Evolutionary conservation across 1,140 invertebrate species (phyloP).

Genomic region (Eriocheir sinensis): DNA sequence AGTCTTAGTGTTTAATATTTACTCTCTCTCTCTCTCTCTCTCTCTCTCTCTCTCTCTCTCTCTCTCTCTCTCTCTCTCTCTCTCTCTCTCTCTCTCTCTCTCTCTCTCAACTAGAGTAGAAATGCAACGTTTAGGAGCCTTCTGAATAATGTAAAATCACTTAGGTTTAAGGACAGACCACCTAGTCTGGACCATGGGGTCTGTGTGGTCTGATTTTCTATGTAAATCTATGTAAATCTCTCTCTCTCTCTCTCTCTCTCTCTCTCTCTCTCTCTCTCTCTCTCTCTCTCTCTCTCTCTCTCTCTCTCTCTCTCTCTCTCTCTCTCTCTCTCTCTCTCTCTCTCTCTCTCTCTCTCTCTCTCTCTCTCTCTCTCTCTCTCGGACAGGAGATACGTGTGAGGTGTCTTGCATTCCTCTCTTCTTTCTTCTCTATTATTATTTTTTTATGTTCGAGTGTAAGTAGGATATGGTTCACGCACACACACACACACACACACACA

Average conservation of each 20-base stretch:
- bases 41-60: not conserved
- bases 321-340: too few species aligned
- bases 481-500: slow-evolving; percentile 51
- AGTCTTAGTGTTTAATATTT: not conserved
- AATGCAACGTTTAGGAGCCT: too few species aligned
- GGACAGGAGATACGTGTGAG: not conserved
- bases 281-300: too few species aligned
- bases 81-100: not conserved
- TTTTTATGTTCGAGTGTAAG: not conserved
- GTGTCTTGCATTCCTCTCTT: not conserved
- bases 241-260: too few species aligned
- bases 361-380: too few species aligned
- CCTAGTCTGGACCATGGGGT: too few species aligned
- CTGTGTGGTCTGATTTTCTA: too few species aligned
- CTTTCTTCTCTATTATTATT: not conserved
- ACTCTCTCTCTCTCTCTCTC: not conserved
- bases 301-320: too few species aligned
- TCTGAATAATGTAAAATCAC: too few species aligned
- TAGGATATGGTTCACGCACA: not conserved
- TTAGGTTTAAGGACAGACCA: too few species aligned
- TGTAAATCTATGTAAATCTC: not conserved
- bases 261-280: too few species aligned
- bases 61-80: not conserved
- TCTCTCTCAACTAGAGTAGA: not conserved
- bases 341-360: too few species aligned